Evolutionary conservation across 1,140 invertebrate genomes (phyloP), one percentile per base, ranked within the genome.

Genomic region (Panagrolaimus sp.): DNA sequence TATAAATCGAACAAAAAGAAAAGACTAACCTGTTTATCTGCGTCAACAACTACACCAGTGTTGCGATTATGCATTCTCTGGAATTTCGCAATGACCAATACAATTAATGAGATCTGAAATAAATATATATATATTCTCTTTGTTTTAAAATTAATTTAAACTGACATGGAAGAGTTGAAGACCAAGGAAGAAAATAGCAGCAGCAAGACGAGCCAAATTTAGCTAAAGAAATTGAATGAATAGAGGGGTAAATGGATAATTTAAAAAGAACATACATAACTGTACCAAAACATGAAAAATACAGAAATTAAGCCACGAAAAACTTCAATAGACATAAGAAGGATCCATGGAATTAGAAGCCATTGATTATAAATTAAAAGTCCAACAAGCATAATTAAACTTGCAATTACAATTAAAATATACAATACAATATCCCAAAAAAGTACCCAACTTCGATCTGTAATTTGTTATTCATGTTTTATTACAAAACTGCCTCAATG

Each of bases 171-270:
- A 75, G 57, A 81, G 78, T 65, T 82, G 80, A 9, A 82, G 67
- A 13, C 81, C 80, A 9, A 83, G 68, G 69, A 83, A 83, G 75
- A 83, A 83, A 48, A 82, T 82, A 48, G 77, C 80, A 23, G 79
- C 74, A 9, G 80, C 81, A 47, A 82, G 75, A 45, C 80, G 70
- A 7, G 80, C 80, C 65, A 82, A 67, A 70, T 83, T 78, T 16
- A 69, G 44, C 77, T 78, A 65, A 68, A 78, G 70, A n/a, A n/a
- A n/a, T n/a, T n/a, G n/a, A n/a, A n/a, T n/a, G n/a, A n/a, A n/a
- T n/a, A n/a, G n/a, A n/a, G n/a, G n/a, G n/a, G n/a, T n/a, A n/a
- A n/a, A n/a, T 14, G 1, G 27, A 25, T 20, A 57, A 16, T 20
- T 25, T 27, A 31, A 42, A n/a, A n/a, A n/a, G 13, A 20, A 74